Percentiles rank a stretch among this genome's conserved stretches.
These are phyloP conservation scores for Altica lythri DNA, from an alignment of 2,888 invertebrate species.

Conservation along the genomic window DNA sequence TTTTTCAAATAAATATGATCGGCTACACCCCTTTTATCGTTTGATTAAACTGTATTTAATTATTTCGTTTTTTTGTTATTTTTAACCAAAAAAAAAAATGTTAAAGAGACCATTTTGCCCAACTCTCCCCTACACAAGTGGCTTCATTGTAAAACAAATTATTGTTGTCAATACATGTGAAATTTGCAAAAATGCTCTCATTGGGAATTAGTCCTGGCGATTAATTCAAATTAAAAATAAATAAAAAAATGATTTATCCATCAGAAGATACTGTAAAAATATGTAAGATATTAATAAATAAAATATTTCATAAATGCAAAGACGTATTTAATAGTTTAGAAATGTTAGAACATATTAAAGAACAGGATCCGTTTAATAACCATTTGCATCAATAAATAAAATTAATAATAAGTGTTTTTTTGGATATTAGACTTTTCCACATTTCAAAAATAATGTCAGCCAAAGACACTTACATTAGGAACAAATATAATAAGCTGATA, in stretches of 20 bases:
- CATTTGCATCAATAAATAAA: not conserved
- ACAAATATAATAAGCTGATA: constrained; percentile 3
- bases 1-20: no score
- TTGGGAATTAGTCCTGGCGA: not conserved
- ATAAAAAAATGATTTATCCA: not conserved
- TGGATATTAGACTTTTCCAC: not conserved
- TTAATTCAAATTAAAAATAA: not conserved
- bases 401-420: not conserved
- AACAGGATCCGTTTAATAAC: constrained; percentile 1
- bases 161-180: no score
- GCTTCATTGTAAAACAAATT: no score
- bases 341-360: not conserved
- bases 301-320: no score
- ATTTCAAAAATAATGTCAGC: not conserved
- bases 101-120: no score
- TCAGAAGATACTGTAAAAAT: not conserved
- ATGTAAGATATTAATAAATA: not conserved
- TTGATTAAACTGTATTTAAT: no score
- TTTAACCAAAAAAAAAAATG: no score
- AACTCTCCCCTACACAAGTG: no score
- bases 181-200: not conserved
- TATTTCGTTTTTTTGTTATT: no score
- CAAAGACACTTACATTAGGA: not conserved
- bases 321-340: not conserved
- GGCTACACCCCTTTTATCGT: no score